These are phyloP conservation scores for Dolichotis patagonum DNA, from an alignment of 2,113 vertebrate species.

Conservation along the genomic window DNA sequence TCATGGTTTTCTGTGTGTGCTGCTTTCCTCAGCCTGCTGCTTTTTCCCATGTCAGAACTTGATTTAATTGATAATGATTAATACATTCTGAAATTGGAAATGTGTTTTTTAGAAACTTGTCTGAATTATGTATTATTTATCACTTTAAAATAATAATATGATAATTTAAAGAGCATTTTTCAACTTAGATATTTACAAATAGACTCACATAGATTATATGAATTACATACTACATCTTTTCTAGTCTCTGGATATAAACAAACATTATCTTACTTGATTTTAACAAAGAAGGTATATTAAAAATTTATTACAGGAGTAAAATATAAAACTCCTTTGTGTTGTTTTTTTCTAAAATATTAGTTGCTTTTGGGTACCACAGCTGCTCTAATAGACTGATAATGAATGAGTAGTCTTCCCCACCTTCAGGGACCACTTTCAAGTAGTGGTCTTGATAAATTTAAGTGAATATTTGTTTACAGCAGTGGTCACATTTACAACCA, in stretches of 20 bases:
- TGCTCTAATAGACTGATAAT: background rate
- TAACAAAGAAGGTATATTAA: background rate
- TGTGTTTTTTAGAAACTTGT: background rate
- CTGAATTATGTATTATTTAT: background rate
- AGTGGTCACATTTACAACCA: background rate
- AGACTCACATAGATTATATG: background rate
- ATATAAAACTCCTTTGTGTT: background rate
- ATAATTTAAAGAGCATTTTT: background rate
- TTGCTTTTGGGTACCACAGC: background rate
- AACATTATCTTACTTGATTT: background rate
- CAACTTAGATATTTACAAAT: constrained; percentile 14
- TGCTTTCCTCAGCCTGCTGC: rapidly evolving
- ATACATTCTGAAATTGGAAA: background rate
- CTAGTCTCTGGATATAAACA: background rate
- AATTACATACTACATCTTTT: background rate
- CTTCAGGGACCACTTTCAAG: background rate
- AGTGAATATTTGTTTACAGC: background rate
- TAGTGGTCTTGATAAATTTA: background rate
- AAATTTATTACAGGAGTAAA: background rate
- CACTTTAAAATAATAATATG: background rate
- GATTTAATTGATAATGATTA: background rate
- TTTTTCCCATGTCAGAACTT: background rate
- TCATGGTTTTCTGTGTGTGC: rapidly evolving
- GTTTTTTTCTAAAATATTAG: background rate
- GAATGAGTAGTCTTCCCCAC: background rate